Evolutionary conservation across 1,140 invertebrate species (phyloP).

Genomic region (Helicorthomorpha holstii): DNA sequence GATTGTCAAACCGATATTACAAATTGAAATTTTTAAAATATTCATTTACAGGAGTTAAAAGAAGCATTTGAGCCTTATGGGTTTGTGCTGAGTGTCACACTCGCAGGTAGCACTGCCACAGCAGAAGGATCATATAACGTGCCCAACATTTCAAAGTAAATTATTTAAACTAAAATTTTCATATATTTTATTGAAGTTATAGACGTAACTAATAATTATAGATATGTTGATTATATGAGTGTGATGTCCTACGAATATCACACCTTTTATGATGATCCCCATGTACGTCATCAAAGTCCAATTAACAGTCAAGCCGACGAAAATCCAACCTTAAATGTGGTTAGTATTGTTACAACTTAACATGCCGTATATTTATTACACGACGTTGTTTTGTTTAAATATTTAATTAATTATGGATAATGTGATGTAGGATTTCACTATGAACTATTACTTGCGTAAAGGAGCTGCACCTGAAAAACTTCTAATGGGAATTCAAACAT

Average conservation of each 20-base stretch:
- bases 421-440: slow-evolving; percentile 46
- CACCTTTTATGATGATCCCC: background rate
- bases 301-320: background rate
- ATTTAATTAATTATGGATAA: background rate
- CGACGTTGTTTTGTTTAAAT: too few species aligned
- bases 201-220: background rate
- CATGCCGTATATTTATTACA: too few species aligned
- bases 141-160: slow-evolving; percentile 14
- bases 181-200: background rate
- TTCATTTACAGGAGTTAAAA: slow-evolving; percentile 15
- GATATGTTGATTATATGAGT: background rate
- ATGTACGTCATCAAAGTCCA: background rate
- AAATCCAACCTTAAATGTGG: background rate
- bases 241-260: background rate
- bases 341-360: background rate
- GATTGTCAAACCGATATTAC: background rate
- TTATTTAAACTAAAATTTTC: background rate
- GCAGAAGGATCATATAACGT: slow-evolving; percentile 18
- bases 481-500: slow-evolving; percentile 67
- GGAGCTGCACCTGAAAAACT: slow-evolving; percentile 66
- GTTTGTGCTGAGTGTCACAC: slow-evolving; percentile 18
- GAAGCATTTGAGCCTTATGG: slow-evolving; percentile 18
- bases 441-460: slow-evolving; percentile 46
- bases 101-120: slow-evolving; percentile 21
- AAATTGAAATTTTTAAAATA: background rate